Percentiles rank a stretch among this genome's conserved stretches.
phyloP scores from a whole-genome alignment of 2,113 vertebrate species.

The Zingel zingel region DNA sequence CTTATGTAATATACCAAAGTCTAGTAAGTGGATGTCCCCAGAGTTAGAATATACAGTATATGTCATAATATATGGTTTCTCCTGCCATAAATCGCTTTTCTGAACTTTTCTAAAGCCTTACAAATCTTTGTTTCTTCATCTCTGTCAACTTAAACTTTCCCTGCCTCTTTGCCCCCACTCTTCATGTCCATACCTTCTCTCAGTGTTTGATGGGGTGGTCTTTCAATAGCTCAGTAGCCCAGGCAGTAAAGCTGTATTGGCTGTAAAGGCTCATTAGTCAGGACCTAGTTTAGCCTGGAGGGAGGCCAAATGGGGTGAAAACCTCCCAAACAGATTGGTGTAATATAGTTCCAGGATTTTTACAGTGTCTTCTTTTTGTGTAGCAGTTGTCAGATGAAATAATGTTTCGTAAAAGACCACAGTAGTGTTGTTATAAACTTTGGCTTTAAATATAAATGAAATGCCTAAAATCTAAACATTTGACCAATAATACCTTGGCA shows the following conservation, averaged over 20 bases:
- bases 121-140: neutral
- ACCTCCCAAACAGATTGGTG: neutral
- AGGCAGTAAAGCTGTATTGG: conserved; percentile 40
- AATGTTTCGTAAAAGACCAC: neutral
- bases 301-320: conserved; percentile 34
- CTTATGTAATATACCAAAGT: neutral
- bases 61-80: neutral
- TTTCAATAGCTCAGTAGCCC: conserved; percentile 27
- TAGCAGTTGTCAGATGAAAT: conserved; percentile 5
- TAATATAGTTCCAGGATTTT: conserved; percentile 15
- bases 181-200: neutral
- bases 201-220: conserved; percentile 38
- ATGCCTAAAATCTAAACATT: neutral
- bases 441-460: neutral
- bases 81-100: neutral
- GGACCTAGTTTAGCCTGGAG: conserved; percentile 42
- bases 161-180: neutral
- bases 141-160: neutral
- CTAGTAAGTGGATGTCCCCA: neutral
- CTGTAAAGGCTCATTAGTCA: conserved; percentile 51
- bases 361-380: neutral
- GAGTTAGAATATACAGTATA: neutral
- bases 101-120: neutral
- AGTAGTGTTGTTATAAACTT: neutral
- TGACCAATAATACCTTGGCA: too few species aligned